phyloP scores from a whole-genome alignment of 2,888 invertebrate genomes.

The Blastobasis lacticolella region DNA sequence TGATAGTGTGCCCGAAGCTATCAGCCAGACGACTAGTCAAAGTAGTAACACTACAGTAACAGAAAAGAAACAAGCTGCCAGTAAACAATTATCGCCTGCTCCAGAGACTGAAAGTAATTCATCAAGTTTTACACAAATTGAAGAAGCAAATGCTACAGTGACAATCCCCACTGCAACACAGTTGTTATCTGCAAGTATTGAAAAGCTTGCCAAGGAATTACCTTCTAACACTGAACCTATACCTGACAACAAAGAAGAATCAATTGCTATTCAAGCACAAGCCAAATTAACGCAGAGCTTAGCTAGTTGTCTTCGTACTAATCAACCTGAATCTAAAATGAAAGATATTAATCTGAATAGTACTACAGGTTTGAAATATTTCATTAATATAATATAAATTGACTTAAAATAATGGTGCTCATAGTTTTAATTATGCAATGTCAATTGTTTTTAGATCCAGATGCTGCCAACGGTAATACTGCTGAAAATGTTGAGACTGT shows the following conservation, averaged over 20 bases:
- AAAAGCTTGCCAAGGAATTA: constrained; percentile 54
- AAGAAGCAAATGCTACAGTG: constrained; percentile 18
- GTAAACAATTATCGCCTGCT: constrained; percentile 26
- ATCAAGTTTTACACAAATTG: too few relatives aligned
- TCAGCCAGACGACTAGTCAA: constrained; percentile 60
- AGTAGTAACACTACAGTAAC: constrained; percentile 32
- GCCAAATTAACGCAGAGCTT: constrained; percentile 62
- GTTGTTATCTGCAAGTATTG: constrained; percentile 57
- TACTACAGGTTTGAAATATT: constrained; percentile 45
- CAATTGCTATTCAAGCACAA: constrained; percentile 60
- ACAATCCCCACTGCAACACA: constrained; percentile 49
- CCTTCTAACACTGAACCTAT: constrained; percentile 21
- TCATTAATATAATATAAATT: background rate
- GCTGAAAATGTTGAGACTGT: constrained; percentile 47
- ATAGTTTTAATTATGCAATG: too few relatives aligned
- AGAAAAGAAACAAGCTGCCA: constrained; percentile 23
- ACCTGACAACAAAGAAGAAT: constrained; percentile 37
- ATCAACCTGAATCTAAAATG: constrained; percentile 57
- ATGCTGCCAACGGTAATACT: constrained; percentile 59
- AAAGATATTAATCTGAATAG: constrained; percentile 65
- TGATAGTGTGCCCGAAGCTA: constrained; percentile 56
- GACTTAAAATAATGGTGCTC: too few relatives aligned
- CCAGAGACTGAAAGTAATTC: constrained; percentile 24
- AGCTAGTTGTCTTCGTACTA: constrained; percentile 47
- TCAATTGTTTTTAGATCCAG: constrained; percentile 38